Evolutionary conservation across 30 jellyfish, hydroid and myxozoan genomes (phyloP).

Genomic region (Cassiopea andromeda): DNA sequence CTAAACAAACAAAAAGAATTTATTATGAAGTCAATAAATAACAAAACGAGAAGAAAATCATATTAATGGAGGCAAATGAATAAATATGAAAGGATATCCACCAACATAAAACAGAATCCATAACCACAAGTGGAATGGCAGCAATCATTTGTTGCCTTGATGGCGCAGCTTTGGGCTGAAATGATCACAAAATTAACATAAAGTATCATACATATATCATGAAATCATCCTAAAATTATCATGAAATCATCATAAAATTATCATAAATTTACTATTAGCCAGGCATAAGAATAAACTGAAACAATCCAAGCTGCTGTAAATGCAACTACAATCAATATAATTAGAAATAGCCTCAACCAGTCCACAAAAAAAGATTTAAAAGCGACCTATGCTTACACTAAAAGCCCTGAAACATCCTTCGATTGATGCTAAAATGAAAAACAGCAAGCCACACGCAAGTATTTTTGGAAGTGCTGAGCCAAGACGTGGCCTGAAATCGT

Average conservation of each 20-base stretch:
- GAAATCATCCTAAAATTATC: too few species aligned
- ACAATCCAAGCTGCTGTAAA: background rate
- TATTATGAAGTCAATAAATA: background rate
- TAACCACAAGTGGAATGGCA: conserved; percentile 77
- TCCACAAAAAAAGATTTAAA: background rate
- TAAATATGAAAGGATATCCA: conserved; percentile 78
- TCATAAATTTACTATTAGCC: too few species aligned
- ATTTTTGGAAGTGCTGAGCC: conserved; percentile 90
- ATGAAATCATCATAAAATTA: too few species aligned
- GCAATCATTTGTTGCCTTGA: conserved; percentile 87
- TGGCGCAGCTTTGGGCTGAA: conserved; percentile 85
- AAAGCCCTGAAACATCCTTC: conserved; percentile 94
- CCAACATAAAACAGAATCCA: conserved; percentile 87
- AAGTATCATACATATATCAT: too few species aligned
- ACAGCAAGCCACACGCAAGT: conserved; percentile 79
- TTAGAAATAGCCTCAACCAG: too few species aligned
- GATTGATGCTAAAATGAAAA: conserved; percentile 76
- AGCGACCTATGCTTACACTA: conserved; percentile 62
- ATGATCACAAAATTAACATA: background rate
- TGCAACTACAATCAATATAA: too few species aligned
- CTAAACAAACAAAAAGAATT: too few species aligned
- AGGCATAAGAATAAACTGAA: too few species aligned
- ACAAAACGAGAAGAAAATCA: background rate
- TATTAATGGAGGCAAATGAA: too few species aligned
- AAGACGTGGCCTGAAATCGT: conserved; percentile 82